Base-by-base conservation (phyloP, 2,113 vertebrate genomes). In the Micronisus gabar region DNA sequence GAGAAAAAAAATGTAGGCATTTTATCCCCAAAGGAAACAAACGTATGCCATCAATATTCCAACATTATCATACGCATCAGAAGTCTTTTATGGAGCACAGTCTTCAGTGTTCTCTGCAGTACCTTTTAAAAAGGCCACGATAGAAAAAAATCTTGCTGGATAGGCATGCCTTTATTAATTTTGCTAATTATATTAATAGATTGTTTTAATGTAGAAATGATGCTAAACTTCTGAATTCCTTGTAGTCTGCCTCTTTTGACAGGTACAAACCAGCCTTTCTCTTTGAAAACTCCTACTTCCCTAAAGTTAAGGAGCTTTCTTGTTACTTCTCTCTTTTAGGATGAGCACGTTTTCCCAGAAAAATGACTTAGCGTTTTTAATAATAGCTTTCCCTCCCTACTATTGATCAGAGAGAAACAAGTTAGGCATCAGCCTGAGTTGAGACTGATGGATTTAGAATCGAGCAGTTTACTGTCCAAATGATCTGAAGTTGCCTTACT, bases 281-380 rank as follows among this genome's bases (percentile, higher is more conserved):
- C 56, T 74, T 95, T 78, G 50, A 94, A 78, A 90, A 36, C 14
- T 92, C 26, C 38, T 62, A 80, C 58, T 93, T 95, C 86, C 58
- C 29, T 75, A 40, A 63, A 91, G 15, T 41, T 40, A 61, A 55
- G 50, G 56, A 90, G 36, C 50, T 74, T 65, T 85, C 34, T 80
- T 32, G 27, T 48, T 66, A 91, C 62, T 97, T 94, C 91, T 83
- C 58, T 91, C 53, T 96, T 93, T 91, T 79, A 62, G 50, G 36
- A 59, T 87, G 4, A 82, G 12, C 10, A 32, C 27, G 6, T 66
- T 94, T 90, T 80, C 66, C 79, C 63, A 91, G 87, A 70, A 93
- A 94, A 96, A 34, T 78, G 45, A 97, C 74, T 66, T 78, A 45
- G 41, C 63, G 50, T 55, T 87, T 94, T 84, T 86, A 94, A 61